phyloP scores from a whole-genome alignment of 2,113 vertebrate species.

The Hydropotes inermis region DNA sequence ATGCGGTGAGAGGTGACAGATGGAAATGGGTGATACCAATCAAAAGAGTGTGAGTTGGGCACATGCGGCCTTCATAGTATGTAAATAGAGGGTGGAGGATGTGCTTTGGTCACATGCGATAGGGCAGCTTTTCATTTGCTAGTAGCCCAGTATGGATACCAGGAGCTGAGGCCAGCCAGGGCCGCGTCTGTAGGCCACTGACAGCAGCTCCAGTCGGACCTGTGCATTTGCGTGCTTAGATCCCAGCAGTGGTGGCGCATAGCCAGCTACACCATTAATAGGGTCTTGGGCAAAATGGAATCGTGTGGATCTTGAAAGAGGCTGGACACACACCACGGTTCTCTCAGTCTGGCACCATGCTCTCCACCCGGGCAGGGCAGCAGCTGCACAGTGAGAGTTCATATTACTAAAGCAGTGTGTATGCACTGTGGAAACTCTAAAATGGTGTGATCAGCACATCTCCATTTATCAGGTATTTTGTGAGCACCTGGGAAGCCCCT shows the following conservation, averaged over 20 bases:
- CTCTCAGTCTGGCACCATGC: neutral
- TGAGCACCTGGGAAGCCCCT: neutral
- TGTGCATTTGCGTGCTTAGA: neutral
- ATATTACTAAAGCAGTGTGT: neutral
- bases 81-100: neutral
- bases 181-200: neutral
- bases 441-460: too few relatives aligned
- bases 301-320: neutral
- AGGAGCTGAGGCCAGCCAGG: neutral
- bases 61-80: neutral
- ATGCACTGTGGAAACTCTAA: neutral
- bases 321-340: rapidly evolving
- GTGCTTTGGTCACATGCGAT: neutral
- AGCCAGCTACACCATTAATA: neutral
- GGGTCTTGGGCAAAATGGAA: neutral
- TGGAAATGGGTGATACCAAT: neutral
- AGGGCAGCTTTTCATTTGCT: neutral
- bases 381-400: neutral
- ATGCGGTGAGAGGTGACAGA: too few relatives aligned
- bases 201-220: neutral
- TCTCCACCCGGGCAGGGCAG: neutral
- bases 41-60: neutral
- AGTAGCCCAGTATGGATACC: rapidly evolving
- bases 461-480: neutral
- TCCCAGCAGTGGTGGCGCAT: rapidly evolving